phyloP scores from a whole-genome alignment of 2,888 invertebrate species.

The Drosophila prostipennis region DNA sequence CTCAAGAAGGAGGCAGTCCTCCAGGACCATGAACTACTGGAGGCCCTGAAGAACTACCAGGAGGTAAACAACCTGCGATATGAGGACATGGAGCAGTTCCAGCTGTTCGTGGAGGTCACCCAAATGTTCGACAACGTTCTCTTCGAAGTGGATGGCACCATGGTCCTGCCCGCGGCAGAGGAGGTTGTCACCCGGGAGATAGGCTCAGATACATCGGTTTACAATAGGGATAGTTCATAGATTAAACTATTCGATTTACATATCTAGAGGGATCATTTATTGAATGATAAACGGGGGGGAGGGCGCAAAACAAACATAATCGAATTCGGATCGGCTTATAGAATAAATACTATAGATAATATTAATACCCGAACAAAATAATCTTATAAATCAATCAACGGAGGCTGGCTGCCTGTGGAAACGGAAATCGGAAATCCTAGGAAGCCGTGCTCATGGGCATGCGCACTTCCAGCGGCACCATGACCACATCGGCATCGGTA shows the following conservation, averaged over 20 bases:
- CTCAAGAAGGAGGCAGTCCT: conserved; percentile 30
- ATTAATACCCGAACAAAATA: conserved; percentile 48
- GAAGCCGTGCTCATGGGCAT: conserved; percentile 30
- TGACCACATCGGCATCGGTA: conserved; percentile 18
- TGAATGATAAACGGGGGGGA: conserved; percentile 3
- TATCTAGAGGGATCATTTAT: conserved; percentile 35
- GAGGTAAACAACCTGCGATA: conserved; percentile 49
- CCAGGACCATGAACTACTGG: conserved; percentile 34
- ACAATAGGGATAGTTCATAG: not conserved
- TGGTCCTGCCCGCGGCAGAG: conserved; percentile 13
- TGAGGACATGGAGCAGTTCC: conserved; percentile 50
- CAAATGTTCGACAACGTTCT: conserved; percentile 40
- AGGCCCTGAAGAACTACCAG: conserved; percentile 54
- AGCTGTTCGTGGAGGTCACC: conserved; percentile 53
- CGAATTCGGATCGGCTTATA: conserved; percentile 45
- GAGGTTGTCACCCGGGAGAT: not conserved
- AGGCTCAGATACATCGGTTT: not conserved
- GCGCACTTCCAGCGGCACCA: conserved; percentile 36
- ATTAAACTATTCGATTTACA: no score
- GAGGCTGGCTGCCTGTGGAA: conserved; percentile 14
- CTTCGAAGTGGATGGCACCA: conserved; percentile 54
- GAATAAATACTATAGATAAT: conserved; percentile 41
- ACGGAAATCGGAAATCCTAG: not conserved
- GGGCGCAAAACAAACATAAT: conserved; percentile 32
- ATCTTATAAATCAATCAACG: conserved; percentile 50